Base-by-base conservation (phyloP, 1,140 invertebrate species). In the Drosophila nasuta region DNA sequence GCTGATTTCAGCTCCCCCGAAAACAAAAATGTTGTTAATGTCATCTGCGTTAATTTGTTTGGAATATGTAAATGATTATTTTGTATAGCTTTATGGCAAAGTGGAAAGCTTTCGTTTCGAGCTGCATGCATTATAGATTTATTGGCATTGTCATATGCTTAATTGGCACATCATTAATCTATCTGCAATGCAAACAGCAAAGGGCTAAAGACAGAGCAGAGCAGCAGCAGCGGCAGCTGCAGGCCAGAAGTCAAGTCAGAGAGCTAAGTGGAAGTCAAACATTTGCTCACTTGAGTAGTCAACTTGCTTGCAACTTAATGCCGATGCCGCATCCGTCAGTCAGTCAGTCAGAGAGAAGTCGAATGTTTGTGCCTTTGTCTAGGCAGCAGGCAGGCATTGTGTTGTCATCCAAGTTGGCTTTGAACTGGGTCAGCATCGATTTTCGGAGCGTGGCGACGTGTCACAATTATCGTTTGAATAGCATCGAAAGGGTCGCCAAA, bases 341-440 rank as follows among this genome's bases (percentile, higher is more conserved):
- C 51, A 58, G 52, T 51, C 17, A 52, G 48, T 48, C 11, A 25
- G 11, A 3, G 10, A n/a, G 20, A 25, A 25, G 67, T 63, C 54
- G 58, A 75, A 80, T 79, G 70, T 79, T 79, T 80, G 65, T 60
- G 49, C 62, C 33, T 56, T 51, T 69, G 63, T 69, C 30, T 8
- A 33, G 5, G 30, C 7, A 8, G 30, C 30, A 6, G 56, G 17
- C 48, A 38, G 56, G 17, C 48, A 38, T 17, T 51, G 41, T 33
- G 15, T 41, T 54, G n/a, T 35, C 45, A 7, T 8, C 43, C 52
- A 54, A 38, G 54, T 54, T 49, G 76, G 51, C 69, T 66, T 58
- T 83, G 54, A 89, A 89, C 77, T 89, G 79, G 85, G 85, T 89
- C 85, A 89, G 68, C 86, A 89, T 89, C 85, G 85, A 89, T 89